A percentile compares a stretch with the other conserved stretches of the same genome.
phyloP scores from a whole-genome alignment of 2,888 invertebrate species.

The Drosophila colorata region DNA sequence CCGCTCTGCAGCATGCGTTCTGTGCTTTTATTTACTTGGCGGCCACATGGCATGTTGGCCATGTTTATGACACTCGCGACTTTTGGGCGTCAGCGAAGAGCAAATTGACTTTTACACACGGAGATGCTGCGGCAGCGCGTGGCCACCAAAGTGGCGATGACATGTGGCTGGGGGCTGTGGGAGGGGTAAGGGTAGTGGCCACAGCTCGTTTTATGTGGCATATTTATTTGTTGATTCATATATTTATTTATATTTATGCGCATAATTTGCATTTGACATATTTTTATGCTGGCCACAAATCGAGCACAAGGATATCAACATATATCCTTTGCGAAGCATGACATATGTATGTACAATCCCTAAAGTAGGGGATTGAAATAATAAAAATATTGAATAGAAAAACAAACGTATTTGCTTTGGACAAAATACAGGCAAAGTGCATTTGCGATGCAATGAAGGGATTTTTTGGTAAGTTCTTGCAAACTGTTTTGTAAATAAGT shows the following conservation, averaged over 20 bases:
- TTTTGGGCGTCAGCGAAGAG: slow-evolving; percentile 60
- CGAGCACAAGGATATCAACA: slow-evolving; percentile 41
- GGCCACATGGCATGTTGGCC: slow-evolving; percentile 53
- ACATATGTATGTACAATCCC: slow-evolving; percentile 8
- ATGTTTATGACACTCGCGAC: slow-evolving; percentile 77
- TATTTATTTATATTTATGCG: slow-evolving; percentile 67
- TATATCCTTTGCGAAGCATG: slow-evolving; percentile 7
- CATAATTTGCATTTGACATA: slow-evolving; percentile 79
- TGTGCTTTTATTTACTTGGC: slow-evolving; percentile 64
- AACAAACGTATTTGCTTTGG: slow-evolving; percentile 1
- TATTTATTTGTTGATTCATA: slow-evolving; percentile 71
- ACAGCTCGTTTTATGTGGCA: slow-evolving; percentile 57
- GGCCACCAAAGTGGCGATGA: slow-evolving; percentile 1
- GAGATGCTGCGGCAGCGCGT: slow-evolving; percentile 23
- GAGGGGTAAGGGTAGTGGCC: slow-evolving; percentile 11
- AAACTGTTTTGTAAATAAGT: neutral
- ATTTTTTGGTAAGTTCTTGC: too few relatives aligned
- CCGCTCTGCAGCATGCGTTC: neutral
- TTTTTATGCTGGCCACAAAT: slow-evolving; percentile 62
- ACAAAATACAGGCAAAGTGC: neutral
- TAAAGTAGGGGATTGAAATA: slow-evolving; percentile 7
- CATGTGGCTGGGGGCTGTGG: slow-evolving; percentile 18
- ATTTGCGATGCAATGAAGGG: neutral
- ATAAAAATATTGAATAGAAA: slow-evolving; percentile 4
- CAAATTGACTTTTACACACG: slow-evolving; percentile 71